Evolutionary conservation across 2,113 vertebrate genomes (phyloP), one percentile per base, ranked within the genome.

Genomic region (Hyperoodon ampullatus): DNA sequence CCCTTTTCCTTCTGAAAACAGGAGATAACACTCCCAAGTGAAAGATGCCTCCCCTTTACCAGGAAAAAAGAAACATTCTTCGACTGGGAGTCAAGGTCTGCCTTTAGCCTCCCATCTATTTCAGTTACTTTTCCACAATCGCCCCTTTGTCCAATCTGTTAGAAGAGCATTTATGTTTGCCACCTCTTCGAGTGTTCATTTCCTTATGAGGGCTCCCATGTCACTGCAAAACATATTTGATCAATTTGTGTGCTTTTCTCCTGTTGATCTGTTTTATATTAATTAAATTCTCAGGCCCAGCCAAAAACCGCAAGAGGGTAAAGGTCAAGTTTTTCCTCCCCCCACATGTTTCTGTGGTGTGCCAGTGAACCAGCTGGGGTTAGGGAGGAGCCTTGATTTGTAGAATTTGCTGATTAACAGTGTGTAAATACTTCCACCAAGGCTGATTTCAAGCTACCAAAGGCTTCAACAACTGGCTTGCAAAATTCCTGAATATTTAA

Each of bases 401-500:
- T 88, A 81, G 30, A 88, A 74, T 33, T 88, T 84, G 8, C 63
- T 53, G 50, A 58, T 92, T 92, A 71, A 78, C 61, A 82, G 42
- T 44, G 58, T 68, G 9, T 74, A 72, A 97, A 80, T 78, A 78
- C 23, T 90, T 86, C 47, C 47, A 66, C n/a, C 8, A 50, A 55
- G 23, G 23, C 71, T 60, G n/a, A 94, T 86, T 63, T 55, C 80
- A 85, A 94, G 65, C 58, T 72, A 78, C 70, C 61, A 82, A 66
- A 30, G 68, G 35, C 77, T 95, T 75, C 82, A 92, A 82, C 83
- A 47, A 75, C 26, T 33, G 65, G 72, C 58, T 68, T 90, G 42
- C 24, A 94, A 87, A 95, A 66, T 63, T 87, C 66, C 55, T 80
- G 10, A 92, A 58, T 91, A 61, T 68, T 94, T 78, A 93, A 74